These are phyloP conservation scores for Colossoma macropomum DNA, from an alignment of 2,113 vertebrate species.

Conservation along the genomic window DNA sequence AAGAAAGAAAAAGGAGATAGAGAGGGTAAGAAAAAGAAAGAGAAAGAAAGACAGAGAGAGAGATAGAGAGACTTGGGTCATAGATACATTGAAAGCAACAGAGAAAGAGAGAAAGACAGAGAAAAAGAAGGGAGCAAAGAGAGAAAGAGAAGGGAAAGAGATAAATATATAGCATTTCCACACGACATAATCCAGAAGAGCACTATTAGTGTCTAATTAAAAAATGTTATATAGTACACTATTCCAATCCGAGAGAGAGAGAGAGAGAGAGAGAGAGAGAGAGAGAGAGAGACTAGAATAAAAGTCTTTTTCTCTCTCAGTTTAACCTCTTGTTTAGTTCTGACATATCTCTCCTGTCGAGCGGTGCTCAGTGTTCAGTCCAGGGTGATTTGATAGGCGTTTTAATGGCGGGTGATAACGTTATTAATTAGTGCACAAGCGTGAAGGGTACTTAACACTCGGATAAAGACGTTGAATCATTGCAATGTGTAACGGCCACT, in stretches of 20 bases:
- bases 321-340: conserved; percentile 30
- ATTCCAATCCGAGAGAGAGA: too few relatives aligned
- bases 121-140: too few relatives aligned
- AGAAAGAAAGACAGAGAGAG: too few relatives aligned
- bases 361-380: neutral
- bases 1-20: neutral
- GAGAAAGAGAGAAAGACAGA: neutral
- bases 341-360: neutral
- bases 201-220: too few relatives aligned
- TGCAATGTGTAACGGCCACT: conserved; percentile 57
- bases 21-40: too few relatives aligned
- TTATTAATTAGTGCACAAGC: conserved; percentile 76
- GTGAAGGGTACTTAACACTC: conserved; percentile 76
- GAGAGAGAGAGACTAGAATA: neutral
- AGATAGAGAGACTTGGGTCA: too few relatives aligned
- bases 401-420: conserved; percentile 65
- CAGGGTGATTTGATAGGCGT: conserved; percentile 43
- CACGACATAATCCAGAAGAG: too few relatives aligned
- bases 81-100: too few relatives aligned
- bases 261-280: neutral
- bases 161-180: too few relatives aligned
- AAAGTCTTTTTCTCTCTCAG: neutral
- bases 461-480: conserved; percentile 70
- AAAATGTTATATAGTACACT: too few relatives aligned
- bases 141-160: too few relatives aligned